These are phyloP conservation scores for Prenolepis imparis DNA, from an alignment of 2,888 invertebrate genomes.

Conservation along the genomic window DNA sequence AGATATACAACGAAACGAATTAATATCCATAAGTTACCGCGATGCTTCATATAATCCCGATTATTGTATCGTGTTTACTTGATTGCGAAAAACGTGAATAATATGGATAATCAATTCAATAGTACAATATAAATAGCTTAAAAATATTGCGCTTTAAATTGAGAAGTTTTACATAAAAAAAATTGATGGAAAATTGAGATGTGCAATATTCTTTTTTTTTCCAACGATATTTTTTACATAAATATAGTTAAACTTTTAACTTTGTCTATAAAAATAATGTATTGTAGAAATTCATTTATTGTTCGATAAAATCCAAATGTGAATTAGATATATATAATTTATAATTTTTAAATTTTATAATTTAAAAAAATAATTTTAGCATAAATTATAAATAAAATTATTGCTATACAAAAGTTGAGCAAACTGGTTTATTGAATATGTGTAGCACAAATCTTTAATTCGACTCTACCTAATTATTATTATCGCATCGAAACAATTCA, in stretches of 20 bases:
- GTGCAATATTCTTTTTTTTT: not conserved
- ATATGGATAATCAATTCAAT: not conserved
- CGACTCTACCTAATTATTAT: constrained; percentile 64
- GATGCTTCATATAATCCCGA: constrained; percentile 15
- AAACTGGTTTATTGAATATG: constrained; percentile 27
- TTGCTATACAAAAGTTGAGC: constrained; percentile 5
- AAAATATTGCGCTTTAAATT: not conserved
- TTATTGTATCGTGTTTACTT: not conserved
- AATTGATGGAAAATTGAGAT: not conserved
- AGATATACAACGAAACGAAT: constrained; percentile 63
- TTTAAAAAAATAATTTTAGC: not conserved
- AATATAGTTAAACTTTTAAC: not conserved
- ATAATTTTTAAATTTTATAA: no score
- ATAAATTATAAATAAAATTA: not conserved
- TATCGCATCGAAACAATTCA: constrained; percentile 68
- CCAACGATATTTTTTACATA: not conserved
- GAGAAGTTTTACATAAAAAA: not conserved
- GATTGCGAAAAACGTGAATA: not conserved
- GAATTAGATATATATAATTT: no score
- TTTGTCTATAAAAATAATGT: not conserved
- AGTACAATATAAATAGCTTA: not conserved
- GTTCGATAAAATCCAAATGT: not conserved
- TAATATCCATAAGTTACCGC: constrained; percentile 69
- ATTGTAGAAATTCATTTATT: not conserved
- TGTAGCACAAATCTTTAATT: constrained; percentile 56